phyloP scores from a whole-genome alignment of 2,888 invertebrate genomes.

The Phortica magna region DNA sequence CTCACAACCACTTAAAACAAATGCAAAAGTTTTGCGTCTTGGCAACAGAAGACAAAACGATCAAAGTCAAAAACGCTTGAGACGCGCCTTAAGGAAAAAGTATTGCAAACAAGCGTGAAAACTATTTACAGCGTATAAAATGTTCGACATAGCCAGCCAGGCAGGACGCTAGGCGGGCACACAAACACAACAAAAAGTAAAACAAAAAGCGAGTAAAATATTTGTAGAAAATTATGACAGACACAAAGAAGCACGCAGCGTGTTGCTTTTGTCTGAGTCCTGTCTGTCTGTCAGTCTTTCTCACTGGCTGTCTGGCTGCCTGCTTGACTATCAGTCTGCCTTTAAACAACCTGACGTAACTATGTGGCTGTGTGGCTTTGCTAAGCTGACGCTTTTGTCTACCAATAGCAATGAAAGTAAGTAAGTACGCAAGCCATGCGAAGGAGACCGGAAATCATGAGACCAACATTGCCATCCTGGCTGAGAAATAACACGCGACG shows the following conservation, averaged over 20 bases:
- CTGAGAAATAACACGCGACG: neutral
- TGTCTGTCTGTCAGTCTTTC: constrained; percentile 17
- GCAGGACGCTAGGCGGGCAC: neutral
- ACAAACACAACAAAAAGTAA: neutral
- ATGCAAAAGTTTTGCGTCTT: constrained; percentile 68
- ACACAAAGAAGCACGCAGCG: constrained; percentile 63
- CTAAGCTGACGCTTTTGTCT: neutral
- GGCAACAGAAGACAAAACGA: neutral
- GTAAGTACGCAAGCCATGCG: constrained; percentile 38
- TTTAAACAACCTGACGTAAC: no score
- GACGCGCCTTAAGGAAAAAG: constrained; percentile 5
- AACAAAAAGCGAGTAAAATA: neutral
- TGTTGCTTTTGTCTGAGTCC: constrained; percentile 62
- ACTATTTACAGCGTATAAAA: constrained; percentile 14
- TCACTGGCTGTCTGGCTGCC: neutral
- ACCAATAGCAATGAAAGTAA: neutral
- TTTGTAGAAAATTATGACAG: constrained; percentile 51
- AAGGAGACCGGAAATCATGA: constrained; percentile 56
- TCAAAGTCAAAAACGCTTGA: neutral
- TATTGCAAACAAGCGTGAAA: neutral
- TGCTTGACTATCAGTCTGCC: no score
- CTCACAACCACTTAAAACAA: constrained; percentile 74
- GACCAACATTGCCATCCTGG: constrained; percentile 30
- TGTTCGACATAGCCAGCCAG: neutral
- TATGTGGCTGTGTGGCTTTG: no score